Conservation (phyloP, 2,113 vertebrate genomes). For the human (Homo sapiens) region GRCh38 chr15:92663501-92664000, state of each 20-base stretch:
- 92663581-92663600: neutral
- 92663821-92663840: accelerated
- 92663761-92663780: neutral
- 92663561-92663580: neutral
- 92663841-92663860: accelerated
- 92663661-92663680: neutral
- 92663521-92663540: neutral
- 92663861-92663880: neutral
- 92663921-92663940: neutral
- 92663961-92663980: neutral
- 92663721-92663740: neutral
- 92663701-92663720: neutral
- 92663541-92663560: neutral
- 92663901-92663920: accelerated
- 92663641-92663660: neutral
- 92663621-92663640: neutral
- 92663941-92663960: neutral
- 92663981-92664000: neutral
- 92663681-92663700: neutral
- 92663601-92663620: neutral
- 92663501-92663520: neutral
- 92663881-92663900: neutral
- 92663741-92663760: neutral
- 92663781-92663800: accelerated
- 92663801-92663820: neutral